Evolutionary conservation across 2,797 vertebrate species (phyloP).

Genomic region (Acipenser ruthenus): DNA sequence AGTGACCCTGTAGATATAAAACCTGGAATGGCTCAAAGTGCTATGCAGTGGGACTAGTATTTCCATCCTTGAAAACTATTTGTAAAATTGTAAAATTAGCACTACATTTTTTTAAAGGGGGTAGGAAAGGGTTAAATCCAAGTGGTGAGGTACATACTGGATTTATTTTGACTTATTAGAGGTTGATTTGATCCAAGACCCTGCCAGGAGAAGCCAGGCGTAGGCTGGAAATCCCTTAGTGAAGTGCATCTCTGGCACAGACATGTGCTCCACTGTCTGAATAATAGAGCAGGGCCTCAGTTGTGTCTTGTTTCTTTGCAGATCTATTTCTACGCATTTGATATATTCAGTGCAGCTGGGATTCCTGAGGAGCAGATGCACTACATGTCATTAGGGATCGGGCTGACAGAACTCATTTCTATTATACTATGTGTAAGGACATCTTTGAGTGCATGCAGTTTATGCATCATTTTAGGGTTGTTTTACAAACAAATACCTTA

Average conservation of each 20-base stretch:
- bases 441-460: not conserved
- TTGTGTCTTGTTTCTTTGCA: constrained; percentile 25
- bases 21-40: not conserved
- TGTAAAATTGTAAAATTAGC: too few relatives aligned
- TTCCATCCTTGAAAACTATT: too few relatives aligned
- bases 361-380: constrained; percentile 49
- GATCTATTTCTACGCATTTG: constrained; percentile 69
- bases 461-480: too few relatives aligned
- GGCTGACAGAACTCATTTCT: constrained; percentile 52
- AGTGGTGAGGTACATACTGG: too few relatives aligned
- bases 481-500: not conserved
- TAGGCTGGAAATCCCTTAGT: too few relatives aligned
- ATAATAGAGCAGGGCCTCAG: not conserved
- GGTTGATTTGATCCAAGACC: too few relatives aligned
- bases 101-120: too few relatives aligned
- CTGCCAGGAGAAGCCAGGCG: too few relatives aligned
- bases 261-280: not conserved
- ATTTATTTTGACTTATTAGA: too few relatives aligned
- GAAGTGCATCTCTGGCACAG: too few relatives aligned
- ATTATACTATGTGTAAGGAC: constrained; percentile 58
- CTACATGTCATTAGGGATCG: constrained; percentile 60
- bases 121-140: too few relatives aligned
- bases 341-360: constrained; percentile 58
- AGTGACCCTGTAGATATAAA: constrained; percentile 5
- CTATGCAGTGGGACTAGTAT: too few relatives aligned